phyloP scores from a whole-genome alignment of 53 echinoderm and acorn worm genomes.

The Glandiceps talaboti region DNA sequence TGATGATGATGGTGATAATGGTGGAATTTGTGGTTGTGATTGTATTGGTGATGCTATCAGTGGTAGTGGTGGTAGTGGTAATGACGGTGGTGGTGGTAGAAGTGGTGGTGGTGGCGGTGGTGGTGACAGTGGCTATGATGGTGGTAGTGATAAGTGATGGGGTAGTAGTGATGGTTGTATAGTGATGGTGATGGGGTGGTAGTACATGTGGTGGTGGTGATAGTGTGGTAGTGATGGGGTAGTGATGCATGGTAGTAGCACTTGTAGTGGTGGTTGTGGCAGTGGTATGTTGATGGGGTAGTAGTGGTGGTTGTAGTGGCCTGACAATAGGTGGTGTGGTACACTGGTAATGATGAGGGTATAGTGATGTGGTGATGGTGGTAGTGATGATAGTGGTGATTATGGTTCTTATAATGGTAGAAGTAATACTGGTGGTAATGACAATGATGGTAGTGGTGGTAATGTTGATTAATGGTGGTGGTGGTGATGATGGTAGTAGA shows the following conservation, averaged over 20 bases:
- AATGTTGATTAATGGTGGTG: neutral
- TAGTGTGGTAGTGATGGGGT: too few relatives aligned
- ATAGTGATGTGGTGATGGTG: too few relatives aligned
- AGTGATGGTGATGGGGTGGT: neutral
- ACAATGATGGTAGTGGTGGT: too few relatives aligned
- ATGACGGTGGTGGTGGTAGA: neutral
- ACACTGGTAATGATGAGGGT: too few relatives aligned
- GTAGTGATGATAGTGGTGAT: too few relatives aligned
- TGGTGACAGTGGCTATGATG: neutral
- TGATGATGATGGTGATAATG: constrained; percentile 11
- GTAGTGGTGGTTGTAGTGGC: too few relatives aligned
- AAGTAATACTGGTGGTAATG: too few relatives aligned
- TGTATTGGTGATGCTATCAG: constrained; percentile 1
- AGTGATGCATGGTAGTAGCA: neutral
- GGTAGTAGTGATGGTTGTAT: neutral
- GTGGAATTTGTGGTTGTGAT: constrained; percentile 10
- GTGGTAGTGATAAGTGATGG: neutral
- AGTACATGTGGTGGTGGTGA: neutral
- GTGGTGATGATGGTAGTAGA: neutral
- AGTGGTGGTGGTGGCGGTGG: neutral
- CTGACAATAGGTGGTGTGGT: too few relatives aligned
- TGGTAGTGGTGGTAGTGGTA: neutral
- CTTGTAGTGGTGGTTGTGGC: too few relatives aligned
- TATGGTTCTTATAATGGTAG: too few relatives aligned
- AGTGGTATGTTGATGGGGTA: too few relatives aligned